phyloP scores from a whole-genome alignment of 2,113 vertebrate species.

The Telmatochromis brachygnathus region DNA sequence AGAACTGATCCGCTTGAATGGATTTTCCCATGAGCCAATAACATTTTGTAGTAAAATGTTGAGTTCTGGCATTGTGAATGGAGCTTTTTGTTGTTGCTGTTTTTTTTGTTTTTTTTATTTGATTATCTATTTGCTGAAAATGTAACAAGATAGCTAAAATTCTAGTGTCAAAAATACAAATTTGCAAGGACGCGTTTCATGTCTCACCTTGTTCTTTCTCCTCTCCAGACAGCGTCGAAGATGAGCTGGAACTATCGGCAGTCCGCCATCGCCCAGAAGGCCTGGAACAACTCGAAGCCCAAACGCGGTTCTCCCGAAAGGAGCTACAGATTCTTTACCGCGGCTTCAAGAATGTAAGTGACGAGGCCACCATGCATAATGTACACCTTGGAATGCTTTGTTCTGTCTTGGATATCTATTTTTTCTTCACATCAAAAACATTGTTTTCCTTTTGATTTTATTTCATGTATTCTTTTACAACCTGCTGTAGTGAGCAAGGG shows the following conservation, averaged over 20 bases:
- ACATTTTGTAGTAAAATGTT: neutral
- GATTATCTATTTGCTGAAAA: neutral
- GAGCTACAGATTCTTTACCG: slow-evolving; percentile 98
- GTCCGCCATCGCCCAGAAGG: slow-evolving; percentile 95
- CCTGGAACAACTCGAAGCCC: slow-evolving; percentile 90
- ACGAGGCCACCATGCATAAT: neutral
- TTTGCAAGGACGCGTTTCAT: neutral
- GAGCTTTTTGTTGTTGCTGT: neutral
- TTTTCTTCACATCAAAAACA: neutral
- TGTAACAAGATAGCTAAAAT: neutral
- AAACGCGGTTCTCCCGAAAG: slow-evolving; percentile 95
- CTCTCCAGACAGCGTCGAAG: slow-evolving; percentile 91
- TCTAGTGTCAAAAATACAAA: neutral
- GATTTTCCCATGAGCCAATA: neutral
- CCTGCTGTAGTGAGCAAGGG: neutral
- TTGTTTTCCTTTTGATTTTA: neutral
- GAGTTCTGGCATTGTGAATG: neutral
- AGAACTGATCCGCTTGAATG: neutral
- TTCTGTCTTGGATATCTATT: neutral
- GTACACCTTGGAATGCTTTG: neutral
- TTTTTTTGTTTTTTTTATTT: neutral
- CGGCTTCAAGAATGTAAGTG: slow-evolving; percentile 97
- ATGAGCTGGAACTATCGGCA: slow-evolving; percentile 94
- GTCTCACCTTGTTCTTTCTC: slow-evolving; percentile 20
- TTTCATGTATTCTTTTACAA: neutral